Evolutionary conservation across 1,140 invertebrate genomes (phyloP), one percentile per base, ranked within the genome.

Genomic region (Micrasema minimum): DNA sequence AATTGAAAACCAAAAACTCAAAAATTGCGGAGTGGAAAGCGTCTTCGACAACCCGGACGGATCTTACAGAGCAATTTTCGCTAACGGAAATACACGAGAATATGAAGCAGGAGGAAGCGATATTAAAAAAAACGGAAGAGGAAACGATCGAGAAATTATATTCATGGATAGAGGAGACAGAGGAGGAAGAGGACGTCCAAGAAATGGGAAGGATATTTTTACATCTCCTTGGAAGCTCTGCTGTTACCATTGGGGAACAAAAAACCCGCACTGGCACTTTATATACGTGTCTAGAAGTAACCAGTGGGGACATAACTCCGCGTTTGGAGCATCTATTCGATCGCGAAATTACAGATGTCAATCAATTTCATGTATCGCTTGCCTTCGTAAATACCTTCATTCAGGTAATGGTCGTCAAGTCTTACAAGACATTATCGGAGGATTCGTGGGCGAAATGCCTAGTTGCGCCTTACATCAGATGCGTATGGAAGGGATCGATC

Each of bases 351-450:
- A 72, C 48, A 79, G 74, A 50, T 75, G 74, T 74, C 6, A 45
- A 50, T 51, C 65, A 71, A 66, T 77, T 75, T 53, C 48, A 66
- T 75, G 71, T 46, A n/a, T 77, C 20, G 37, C 53, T 76, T 72
- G 69, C 71, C n/a, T 77, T 57, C 59, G 50, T 64, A 26, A 75
- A 67, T 77, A 75, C 43, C 35, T 76, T 76, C 46, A 37, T 75
- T 55, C 62, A 66, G 72, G 72, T 67, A 23, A 50, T 77, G 67
- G 66, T 76, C 72, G 75, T 75, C 68, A 72, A 69, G 43, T 62
- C 53, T 11, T 76, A 48, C 45, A 68, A 57, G 61, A 77, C 3
- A 43, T 76, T 77, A 72, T 76, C 74, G 43, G 31, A 38, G 31
- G 6, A 0, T n/a, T n/a, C 26, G 26, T 4, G 7, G 26, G 26